A percentile compares a stretch with the other conserved stretches of the same genome.
These are phyloP conservation scores for Anabacerthia variegaticeps DNA, from an alignment of 2,797 vertebrate species.

Conservation along the genomic window DNA sequence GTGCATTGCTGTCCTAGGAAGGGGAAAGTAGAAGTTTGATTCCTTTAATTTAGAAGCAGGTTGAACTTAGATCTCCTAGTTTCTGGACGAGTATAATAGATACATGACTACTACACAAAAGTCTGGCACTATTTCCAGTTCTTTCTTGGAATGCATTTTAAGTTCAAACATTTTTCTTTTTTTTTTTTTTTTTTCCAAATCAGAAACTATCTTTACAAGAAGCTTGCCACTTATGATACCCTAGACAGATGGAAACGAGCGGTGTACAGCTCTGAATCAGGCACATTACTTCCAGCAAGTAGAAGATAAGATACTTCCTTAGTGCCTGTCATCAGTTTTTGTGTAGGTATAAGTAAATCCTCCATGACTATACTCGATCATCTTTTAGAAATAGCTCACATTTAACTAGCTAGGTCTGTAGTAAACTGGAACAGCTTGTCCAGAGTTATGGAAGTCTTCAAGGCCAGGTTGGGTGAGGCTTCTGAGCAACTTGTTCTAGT, in stretches of 20 bases:
- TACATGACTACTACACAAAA: neutral
- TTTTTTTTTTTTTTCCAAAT: neutral
- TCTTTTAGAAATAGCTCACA: neutral
- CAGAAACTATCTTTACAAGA: neutral
- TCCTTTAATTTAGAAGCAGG: neutral
- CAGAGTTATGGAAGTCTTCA: neutral
- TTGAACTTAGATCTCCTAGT: neutral
- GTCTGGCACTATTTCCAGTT: neutral
- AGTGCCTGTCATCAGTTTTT: neutral
- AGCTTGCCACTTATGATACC: neutral
- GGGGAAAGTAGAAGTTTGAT: neutral
- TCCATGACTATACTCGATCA: accelerated
- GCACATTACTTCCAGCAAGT: neutral
- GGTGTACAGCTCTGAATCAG: neutral
- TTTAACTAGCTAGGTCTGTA: neutral
- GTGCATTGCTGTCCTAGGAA: neutral
- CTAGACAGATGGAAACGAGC: neutral
- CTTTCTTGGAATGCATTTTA: neutral
- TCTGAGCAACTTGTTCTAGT: neutral
- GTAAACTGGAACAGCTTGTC: neutral
- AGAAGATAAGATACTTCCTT: neutral
- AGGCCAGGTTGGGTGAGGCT: neutral
- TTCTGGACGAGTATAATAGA: neutral
- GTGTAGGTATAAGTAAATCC: neutral
- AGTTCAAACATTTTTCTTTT: neutral